These are phyloP conservation scores for Melanotaenia duboulayi DNA, from an alignment of 2,113 vertebrate genomes.

Conservation along the genomic window DNA sequence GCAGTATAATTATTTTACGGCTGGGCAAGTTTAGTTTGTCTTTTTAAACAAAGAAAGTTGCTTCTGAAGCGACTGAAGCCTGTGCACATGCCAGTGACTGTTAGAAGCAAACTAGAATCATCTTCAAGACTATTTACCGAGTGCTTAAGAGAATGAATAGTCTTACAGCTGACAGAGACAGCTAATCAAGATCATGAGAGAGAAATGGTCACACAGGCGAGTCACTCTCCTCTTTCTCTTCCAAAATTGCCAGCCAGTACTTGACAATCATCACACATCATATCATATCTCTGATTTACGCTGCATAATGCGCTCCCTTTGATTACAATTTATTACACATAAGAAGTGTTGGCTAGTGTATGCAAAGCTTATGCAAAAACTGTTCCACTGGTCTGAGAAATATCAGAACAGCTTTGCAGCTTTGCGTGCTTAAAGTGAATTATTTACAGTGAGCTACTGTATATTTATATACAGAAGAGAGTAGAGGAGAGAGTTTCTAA, in stretches of 20 bases:
- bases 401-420: conserved; percentile 23
- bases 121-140: conserved; percentile 68
- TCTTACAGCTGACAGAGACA: conserved; percentile 56
- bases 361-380: conserved; percentile 20
- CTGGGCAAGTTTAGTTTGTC: conserved; percentile 45
- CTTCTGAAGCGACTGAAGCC: conserved; percentile 48
- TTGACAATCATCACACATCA: conserved; percentile 62
- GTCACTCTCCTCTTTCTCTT: conserved; percentile 43
- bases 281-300: conserved; percentile 36
- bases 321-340: conserved; percentile 34
- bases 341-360: conserved; percentile 12
- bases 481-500: too few relatives aligned
- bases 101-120: conserved; percentile 64
- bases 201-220: conserved; percentile 45
- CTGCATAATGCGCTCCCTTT: conserved; percentile 27
- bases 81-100: conserved; percentile 28
- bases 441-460: conserved; percentile 13
- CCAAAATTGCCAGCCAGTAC: conserved; percentile 48
- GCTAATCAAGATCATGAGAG: conserved; percentile 69
- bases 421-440: conserved; percentile 44
- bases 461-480: conserved; percentile 1
- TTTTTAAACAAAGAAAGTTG: conserved; percentile 61
- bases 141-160: conserved; percentile 60
- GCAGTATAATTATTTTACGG: conserved; percentile 48
- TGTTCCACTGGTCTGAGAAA: conserved; percentile 15